Evolutionary conservation across 2,888 invertebrate genomes (phyloP).

Genomic region (Odontocerum albicorne): DNA sequence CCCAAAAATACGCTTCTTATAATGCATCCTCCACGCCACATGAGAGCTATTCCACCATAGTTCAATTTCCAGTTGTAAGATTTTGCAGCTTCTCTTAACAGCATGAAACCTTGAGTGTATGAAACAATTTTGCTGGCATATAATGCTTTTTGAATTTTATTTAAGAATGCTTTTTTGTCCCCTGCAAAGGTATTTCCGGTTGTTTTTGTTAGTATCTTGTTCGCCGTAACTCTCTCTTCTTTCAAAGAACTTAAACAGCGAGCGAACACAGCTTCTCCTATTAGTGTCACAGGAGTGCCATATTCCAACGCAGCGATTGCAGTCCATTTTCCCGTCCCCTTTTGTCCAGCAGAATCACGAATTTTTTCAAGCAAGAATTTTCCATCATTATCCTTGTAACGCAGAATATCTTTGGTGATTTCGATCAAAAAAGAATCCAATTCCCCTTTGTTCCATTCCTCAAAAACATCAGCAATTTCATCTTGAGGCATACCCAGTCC

Average conservation of each 20-base stretch:
- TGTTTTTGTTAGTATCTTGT: constrained; percentile 73
- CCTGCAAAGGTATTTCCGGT: constrained; percentile 40
- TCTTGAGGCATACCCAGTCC: constrained; percentile 69
- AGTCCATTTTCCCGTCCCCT: constrained; percentile 99
- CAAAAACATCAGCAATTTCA: constrained; percentile 85
- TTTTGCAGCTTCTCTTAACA: constrained; percentile 88
- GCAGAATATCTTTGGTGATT: constrained; percentile 93
- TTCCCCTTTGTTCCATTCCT: constrained; percentile 94
- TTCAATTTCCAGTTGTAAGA: constrained; percentile 89
- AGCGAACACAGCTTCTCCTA: constrained; percentile 97
- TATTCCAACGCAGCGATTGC: constrained; percentile 94
- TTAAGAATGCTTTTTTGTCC: constrained; percentile 63
- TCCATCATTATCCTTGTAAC: constrained; percentile 81
- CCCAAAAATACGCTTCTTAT: constrained; percentile 74
- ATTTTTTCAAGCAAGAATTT: constrained; percentile 86
- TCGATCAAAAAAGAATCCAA: constrained; percentile 97
- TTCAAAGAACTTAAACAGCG: constrained; percentile 92
- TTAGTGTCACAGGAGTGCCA: constrained; percentile 96
- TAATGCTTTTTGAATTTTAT: constrained; percentile 84
- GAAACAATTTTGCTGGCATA: constrained; percentile 98
- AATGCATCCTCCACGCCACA: constrained; percentile 99
- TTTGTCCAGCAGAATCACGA: constrained; percentile 94
- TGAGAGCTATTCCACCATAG: constrained; percentile 96
- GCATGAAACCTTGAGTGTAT: constrained; percentile 98
- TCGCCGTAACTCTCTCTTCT: constrained; percentile 83